Base-by-base conservation (phyloP, 1,140 invertebrate genomes). In the Penaeus indicus region DNA sequence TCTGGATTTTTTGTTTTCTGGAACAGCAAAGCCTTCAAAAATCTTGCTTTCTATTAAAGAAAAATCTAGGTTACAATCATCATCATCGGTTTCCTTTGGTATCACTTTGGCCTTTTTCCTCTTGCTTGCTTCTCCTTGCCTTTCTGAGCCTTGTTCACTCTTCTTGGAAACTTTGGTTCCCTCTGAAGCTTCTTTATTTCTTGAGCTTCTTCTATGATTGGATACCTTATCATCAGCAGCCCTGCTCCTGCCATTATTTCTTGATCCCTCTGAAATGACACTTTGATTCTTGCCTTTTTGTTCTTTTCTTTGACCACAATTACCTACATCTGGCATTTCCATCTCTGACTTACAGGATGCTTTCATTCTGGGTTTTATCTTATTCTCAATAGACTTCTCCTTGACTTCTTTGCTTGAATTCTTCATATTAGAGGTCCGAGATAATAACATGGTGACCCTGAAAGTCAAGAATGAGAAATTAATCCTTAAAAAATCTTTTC, bases 31-130 rank as follows among this genome's bases (percentile, higher is more conserved):
- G 3, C 82, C 86, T 85, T 90, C 89, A 88, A 90, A 90, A 63
- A 90, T 90, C 64, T 90, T 90, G 42, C 85, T 79, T 64, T 90
- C 89, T 80, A 90, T 90, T 61, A n/a, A 47, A 38, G 86, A 79
- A 60, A 90, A 90, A 60, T 90, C 89, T 38, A 82, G 1, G 42
- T 86, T 54, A n/a, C 85, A 62, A 42, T 81, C 38, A 64, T 69
- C 18, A 75, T 84, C 67, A 60, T 78, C 86, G n/a, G 60, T 78
- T 60, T 67, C 38, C 19, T 86, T 64, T 47, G 63, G 38, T 18
- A 38, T n/a, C 32, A 25, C 72, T 42, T 84, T 27, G 21, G 16
- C 27, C 4, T 47, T 61, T 22, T 72, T 54, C 42, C 2, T 63
- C 16, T 62, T 84, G 38, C 0, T 62, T 22, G 16, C 4, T 63